Percentiles rank a stretch among this genome's conserved stretches.
Conservation (phyloP, 2,888 invertebrate species). For the Orthonychiurus folsomi region DNA sequence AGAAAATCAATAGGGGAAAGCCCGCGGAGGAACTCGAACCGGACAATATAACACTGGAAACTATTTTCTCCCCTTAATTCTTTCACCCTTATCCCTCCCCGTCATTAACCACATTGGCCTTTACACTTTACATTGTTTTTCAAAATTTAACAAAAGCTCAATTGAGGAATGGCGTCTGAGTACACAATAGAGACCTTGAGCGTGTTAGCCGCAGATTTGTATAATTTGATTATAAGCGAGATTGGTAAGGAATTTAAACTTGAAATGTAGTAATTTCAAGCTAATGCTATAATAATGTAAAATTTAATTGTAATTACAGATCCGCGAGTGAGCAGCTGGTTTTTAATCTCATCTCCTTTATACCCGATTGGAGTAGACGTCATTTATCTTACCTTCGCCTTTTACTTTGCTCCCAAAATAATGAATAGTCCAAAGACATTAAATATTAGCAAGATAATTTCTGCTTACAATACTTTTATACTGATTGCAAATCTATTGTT, state of each 20-base stretch:
- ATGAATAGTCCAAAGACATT: neutral
- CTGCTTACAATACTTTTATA: neutral
- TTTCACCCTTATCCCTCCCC: neutral
- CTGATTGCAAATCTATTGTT: neutral
- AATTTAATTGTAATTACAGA: slow-evolving; percentile 39
- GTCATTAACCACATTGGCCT: neutral
- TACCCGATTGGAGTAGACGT: slow-evolving; percentile 28
- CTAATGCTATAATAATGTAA: neutral
- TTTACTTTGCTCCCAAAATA: slow-evolving; percentile 4
- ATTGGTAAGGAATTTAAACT: slow-evolving; percentile 1
- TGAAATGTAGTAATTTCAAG: neutral
- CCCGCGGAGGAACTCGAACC: slow-evolving; percentile 1
- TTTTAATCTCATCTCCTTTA: slow-evolving; percentile 43
- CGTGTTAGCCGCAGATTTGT: neutral
- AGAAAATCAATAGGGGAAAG: neutral
- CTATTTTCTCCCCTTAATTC: neutral
- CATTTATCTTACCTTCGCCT: slow-evolving; percentile 23
- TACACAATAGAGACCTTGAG: neutral
- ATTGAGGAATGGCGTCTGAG: too few relatives aligned
- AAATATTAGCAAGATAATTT: neutral
- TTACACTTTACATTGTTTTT: too few relatives aligned
- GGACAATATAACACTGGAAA: neutral
- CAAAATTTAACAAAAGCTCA: too few relatives aligned
- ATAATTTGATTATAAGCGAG: neutral
- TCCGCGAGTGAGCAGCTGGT: slow-evolving; percentile 42